Evolutionary conservation across 2,888 invertebrate species (phyloP).

Genomic region (Drosophila melanosoma): DNA sequence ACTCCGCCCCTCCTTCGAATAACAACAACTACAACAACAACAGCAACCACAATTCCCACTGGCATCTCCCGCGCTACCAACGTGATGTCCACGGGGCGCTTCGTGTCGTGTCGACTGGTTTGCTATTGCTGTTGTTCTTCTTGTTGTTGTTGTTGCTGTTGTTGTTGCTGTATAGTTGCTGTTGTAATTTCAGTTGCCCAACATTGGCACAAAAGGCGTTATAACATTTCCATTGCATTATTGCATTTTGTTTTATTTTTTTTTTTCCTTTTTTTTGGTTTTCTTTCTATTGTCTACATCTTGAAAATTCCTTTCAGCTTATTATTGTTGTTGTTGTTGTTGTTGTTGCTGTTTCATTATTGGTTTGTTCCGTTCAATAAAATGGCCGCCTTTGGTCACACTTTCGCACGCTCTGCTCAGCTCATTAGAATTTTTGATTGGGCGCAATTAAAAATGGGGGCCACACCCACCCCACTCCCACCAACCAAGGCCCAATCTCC

Average conservation of each 20-base stretch:
- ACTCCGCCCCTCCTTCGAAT: conserved; percentile 44
- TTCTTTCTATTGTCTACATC: conserved; percentile 11
- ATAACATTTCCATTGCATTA: conserved; percentile 57
- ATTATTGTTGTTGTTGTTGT: background rate
- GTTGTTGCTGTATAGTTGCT: conserved; percentile 38
- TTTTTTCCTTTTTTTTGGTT: conserved; percentile 1
- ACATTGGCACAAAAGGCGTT: conserved; percentile 71
- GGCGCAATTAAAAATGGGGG: conserved; percentile 65
- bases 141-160: conserved; percentile 31
- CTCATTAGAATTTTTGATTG: conserved; percentile 74
- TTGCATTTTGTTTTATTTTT: conserved; percentile 19
- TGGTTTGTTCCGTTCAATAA: conserved; percentile 7
- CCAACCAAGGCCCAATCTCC: conserved; percentile 6
- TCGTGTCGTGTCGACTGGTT: conserved; percentile 52
- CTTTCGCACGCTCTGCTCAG: conserved; percentile 64
- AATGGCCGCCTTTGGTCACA: conserved; percentile 57
- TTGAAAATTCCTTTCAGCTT: conserved; percentile 18
- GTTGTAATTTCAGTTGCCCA: conserved; percentile 68
- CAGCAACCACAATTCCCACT: conserved; percentile 39
- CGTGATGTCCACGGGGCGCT: conserved; percentile 71
- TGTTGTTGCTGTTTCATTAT: conserved; percentile 1
- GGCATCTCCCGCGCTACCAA: conserved; percentile 60
- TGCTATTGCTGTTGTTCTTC: conserved; percentile 37
- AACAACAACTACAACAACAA: background rate
- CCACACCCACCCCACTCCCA: conserved; percentile 19